These are phyloP conservation scores for Standfussiana lucernea DNA, from an alignment of 2,888 invertebrate genomes.

Conservation along the genomic window DNA sequence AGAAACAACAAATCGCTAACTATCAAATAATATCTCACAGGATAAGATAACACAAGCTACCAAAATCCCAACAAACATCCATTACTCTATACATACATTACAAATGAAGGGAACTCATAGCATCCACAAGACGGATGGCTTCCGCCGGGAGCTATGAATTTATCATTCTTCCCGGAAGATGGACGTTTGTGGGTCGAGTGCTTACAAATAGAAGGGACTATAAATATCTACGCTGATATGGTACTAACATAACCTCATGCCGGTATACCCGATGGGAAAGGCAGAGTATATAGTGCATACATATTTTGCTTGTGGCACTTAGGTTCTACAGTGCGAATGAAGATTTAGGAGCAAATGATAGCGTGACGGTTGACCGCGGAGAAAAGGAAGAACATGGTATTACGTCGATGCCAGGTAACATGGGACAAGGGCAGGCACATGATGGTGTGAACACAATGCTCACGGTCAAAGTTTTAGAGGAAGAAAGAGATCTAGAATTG, in stretches of 20 bases:
- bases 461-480: not conserved
- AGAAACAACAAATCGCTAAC: not conserved
- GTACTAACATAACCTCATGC: not conserved
- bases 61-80: slow-evolving; percentile 24
- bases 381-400: not conserved
- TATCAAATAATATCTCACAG: not conserved
- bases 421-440: no score
- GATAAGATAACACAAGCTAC: slow-evolving; percentile 19
- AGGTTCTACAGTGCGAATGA: not conserved
- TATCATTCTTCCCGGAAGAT: slow-evolving; percentile 65
- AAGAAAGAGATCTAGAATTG: no score
- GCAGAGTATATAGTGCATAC: not conserved
- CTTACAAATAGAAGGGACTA: slow-evolving; percentile 35
- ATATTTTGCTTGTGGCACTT: not conserved
- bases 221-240: slow-evolving; percentile 37
- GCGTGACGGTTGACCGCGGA: not conserved
- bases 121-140: slow-evolving; percentile 54
- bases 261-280: not conserved
- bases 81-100: slow-evolving; percentile 41
- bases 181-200: slow-evolving; percentile 63
- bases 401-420: not conserved
- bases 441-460: no score
- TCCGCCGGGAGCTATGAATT: slow-evolving; percentile 66
- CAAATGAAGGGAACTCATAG: slow-evolving; percentile 58
- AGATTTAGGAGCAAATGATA: not conserved